Evolutionary conservation across 2,113 vertebrate genomes (phyloP).

Genomic region (Eubucco bourcierii): DNA sequence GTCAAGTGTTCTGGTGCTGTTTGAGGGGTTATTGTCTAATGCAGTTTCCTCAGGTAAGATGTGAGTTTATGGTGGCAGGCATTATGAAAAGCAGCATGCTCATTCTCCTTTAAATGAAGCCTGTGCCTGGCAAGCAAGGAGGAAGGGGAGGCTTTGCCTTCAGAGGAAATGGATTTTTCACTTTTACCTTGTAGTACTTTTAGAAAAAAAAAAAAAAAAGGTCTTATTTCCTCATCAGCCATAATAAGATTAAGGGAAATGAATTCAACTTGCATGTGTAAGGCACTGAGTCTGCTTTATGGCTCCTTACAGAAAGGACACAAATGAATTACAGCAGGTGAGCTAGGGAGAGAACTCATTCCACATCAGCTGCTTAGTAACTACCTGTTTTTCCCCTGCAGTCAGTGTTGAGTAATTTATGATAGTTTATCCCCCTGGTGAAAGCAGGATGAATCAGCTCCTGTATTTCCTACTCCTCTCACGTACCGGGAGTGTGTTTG

Average conservation of each 20-base stretch:
- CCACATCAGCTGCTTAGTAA: neutral
- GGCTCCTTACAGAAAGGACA: neutral
- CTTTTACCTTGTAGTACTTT: neutral
- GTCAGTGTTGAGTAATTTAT: slow-evolving; percentile 19
- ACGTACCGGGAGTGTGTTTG: neutral
- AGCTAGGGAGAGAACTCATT: neutral
- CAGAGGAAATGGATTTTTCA: neutral
- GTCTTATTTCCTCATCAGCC: neutral
- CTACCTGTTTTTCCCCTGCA: neutral
- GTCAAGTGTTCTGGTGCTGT: neutral
- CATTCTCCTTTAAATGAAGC: neutral
- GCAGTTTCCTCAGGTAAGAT: neutral
- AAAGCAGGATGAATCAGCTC: neutral
- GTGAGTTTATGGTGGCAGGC: neutral
- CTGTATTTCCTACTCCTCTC: neutral
- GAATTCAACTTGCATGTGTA: neutral
- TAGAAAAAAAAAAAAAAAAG: neutral
- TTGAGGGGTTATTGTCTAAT: neutral
- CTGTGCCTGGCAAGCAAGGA: neutral
- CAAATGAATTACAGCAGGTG: neutral
- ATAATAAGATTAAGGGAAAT: neutral
- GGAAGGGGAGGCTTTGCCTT: neutral
- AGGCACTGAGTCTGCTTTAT: neutral
- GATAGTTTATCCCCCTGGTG: neutral
- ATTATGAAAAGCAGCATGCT: neutral